These are phyloP conservation scores for Stenopsyche tienmushanensis DNA, from an alignment of 1,140 invertebrate genomes.

Conservation along the genomic window DNA sequence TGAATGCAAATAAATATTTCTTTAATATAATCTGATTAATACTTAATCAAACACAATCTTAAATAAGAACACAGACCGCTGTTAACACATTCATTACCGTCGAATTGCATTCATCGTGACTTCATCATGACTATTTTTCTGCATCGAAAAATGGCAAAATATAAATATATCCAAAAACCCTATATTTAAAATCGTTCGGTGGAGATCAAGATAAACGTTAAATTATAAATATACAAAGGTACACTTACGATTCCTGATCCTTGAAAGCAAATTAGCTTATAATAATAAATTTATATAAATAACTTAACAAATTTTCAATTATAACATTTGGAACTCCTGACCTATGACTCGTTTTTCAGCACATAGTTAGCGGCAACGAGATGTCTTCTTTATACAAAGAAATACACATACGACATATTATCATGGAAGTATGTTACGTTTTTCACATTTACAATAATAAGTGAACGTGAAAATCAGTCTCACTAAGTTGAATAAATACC, in stretches of 20 bases:
- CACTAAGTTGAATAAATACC: slow-evolving; percentile 41
- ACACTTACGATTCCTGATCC: slow-evolving; percentile 39
- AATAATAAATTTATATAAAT: slow-evolving; percentile 33
- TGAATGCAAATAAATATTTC: slow-evolving; percentile 38
- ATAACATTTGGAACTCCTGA: slow-evolving; percentile 40
- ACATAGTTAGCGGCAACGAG: slow-evolving; percentile 33
- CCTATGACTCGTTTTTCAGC: slow-evolving; percentile 34
- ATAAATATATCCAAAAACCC: slow-evolving; percentile 40
- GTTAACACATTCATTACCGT: slow-evolving; percentile 30
- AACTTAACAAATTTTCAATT: slow-evolving; percentile 30
- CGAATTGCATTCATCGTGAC: slow-evolving; percentile 36
- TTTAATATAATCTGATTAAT: slow-evolving; percentile 22
- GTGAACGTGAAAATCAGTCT: slow-evolving; percentile 38
- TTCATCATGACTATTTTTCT: slow-evolving; percentile 40
- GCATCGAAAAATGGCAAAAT: slow-evolving; percentile 39
- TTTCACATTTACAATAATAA: slow-evolving; percentile 24
- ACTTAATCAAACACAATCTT: slow-evolving; percentile 24
- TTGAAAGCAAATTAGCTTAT: slow-evolving; percentile 39
- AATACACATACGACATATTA: slow-evolving; percentile 27
- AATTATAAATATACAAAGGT: slow-evolving; percentile 42
- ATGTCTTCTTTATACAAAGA: slow-evolving; percentile 27
- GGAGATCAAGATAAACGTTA: slow-evolving; percentile 42
- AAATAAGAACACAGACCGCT: slow-evolving; percentile 29
- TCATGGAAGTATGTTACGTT: slow-evolving; percentile 35
- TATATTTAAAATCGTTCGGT: slow-evolving; percentile 41